These are phyloP conservation scores for Rattus norvegicus DNA, from an alignment of 2,113 vertebrate species.

Conservation along the genomic window DNA sequence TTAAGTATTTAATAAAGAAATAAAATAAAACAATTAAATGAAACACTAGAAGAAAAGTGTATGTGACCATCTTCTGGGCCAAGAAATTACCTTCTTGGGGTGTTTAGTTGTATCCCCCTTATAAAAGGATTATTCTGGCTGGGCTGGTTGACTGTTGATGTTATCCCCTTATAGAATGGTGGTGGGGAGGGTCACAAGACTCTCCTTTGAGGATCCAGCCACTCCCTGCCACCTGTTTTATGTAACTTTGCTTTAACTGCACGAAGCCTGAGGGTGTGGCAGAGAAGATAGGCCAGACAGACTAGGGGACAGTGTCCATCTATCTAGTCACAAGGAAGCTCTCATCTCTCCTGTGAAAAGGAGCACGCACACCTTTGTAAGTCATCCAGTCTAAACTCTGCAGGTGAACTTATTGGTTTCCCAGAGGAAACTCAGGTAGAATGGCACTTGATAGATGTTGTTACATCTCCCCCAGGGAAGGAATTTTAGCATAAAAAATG, in stretches of 20 bases:
- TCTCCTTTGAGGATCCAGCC: not conserved
- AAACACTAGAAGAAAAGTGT: slow-evolving; percentile 38
- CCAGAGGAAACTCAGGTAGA: not conserved
- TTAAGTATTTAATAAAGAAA: slow-evolving; percentile 4
- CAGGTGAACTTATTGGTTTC: not conserved
- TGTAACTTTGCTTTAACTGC: not conserved
- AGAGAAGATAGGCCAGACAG: not conserved
- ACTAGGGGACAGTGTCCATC: not conserved
- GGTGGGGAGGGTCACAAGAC: not conserved
- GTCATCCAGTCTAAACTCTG: not conserved
- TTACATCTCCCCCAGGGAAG: not conserved
- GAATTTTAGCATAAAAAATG: not conserved
- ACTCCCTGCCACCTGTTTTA: not conserved
- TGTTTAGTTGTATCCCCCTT: not conserved
- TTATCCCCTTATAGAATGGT: not conserved
- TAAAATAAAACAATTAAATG: not conserved
- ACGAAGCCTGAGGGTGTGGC: not conserved
- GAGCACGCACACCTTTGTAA: not conserved
- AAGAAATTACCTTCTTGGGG: not conserved
- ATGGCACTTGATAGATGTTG: not conserved
- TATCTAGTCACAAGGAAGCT: not conserved
- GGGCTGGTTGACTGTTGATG: not conserved
- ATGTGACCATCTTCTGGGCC: not conserved
- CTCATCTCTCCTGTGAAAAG: not conserved
- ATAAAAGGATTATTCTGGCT: not conserved